Evolutionary conservation across 2,113 vertebrate genomes (phyloP).

Genomic region (Engraulis encrasicolus): DNA sequence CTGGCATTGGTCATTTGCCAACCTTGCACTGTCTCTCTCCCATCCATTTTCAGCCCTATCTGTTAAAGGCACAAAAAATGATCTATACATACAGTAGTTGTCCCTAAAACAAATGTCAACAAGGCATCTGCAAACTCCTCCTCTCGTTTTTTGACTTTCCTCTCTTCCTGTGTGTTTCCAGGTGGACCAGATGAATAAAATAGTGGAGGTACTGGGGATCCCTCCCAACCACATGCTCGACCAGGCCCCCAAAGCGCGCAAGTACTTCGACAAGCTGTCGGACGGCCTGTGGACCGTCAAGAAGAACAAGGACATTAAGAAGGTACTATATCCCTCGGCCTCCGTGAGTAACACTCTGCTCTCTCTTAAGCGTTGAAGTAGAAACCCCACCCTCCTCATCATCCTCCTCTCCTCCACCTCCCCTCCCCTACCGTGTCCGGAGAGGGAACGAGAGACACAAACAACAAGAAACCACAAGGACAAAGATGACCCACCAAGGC

Average conservation of each 20-base stretch:
- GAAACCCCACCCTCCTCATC: constrained; percentile 26
- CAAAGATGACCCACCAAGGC: constrained; percentile 21
- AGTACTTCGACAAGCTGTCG: constrained; percentile 93
- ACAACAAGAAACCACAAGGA: no score
- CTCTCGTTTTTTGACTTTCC: no score
- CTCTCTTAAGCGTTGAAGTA: constrained; percentile 34
- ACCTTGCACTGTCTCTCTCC: no score
- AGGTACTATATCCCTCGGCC: constrained; percentile 77
- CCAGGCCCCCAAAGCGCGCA: constrained; percentile 92
- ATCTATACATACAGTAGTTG: no score
- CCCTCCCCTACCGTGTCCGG: constrained; percentile 5
- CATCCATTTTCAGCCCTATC: no score
- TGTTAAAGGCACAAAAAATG: no score
- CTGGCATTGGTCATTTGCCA: no score
- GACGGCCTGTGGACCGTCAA: constrained; percentile 93
- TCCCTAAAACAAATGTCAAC: no score
- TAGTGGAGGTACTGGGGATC: constrained; percentile 91
- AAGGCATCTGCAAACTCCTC: no score
- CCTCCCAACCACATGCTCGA: constrained; percentile 93
- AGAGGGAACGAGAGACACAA: constrained; percentile 2
- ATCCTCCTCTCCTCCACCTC: constrained; percentile 27
- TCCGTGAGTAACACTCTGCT: constrained; percentile 57
- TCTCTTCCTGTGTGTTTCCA: background rate
- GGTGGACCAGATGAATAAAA: constrained; percentile 96
- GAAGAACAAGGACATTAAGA: constrained; percentile 94